Base-by-base conservation (phyloP, 2,888 invertebrate species). In the Dione juno region DNA sequence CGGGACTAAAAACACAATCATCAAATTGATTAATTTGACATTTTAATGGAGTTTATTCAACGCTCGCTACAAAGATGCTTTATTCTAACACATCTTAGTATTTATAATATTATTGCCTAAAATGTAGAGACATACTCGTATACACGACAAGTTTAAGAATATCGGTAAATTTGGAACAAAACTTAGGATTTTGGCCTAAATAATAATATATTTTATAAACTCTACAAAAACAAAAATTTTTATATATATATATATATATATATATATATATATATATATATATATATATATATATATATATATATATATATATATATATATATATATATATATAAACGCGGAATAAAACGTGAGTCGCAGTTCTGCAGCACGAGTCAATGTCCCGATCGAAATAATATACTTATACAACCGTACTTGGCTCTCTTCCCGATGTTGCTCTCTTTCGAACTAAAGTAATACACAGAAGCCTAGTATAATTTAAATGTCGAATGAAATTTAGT, bases 321-420 rank as follows among this genome's bases (percentile, higher is more conserved):
- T 37, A 16, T 35, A 57, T n/a, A 37, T 35, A 19, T 35, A 1
- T 13, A 21, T 41, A 21, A 13, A 19, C 58, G 40, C 19, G 41
- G 43, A 21, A 40, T 10, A n/a, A 35, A 54, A 19, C 43, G n/a
- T 7, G 19, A 53, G 64, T 52, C 45, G 53, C 41, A 45, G 53
- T 54, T 59, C 28, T 65, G 53, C 54, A 69, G 73, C 71, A 70
- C 71, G 54, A 76, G 72, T 75, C 75, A 75, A 76, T 72, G 74
- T 76, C 72, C 76, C 74, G 71, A 73, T 72, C 72, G 69, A 74
- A 75, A 70, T 76, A 71, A 71, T 71, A 68, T 43, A 3, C 28
- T 28, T 28, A 28, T 28, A 28, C 28, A 28, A 28, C 5, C 28
- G 68, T 43, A 58, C 65, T 76, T 76, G 75, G 77, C 77, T 59